Conservation (phyloP, 2,113 vertebrate species). For the Mystacornis crossleyi region DNA sequence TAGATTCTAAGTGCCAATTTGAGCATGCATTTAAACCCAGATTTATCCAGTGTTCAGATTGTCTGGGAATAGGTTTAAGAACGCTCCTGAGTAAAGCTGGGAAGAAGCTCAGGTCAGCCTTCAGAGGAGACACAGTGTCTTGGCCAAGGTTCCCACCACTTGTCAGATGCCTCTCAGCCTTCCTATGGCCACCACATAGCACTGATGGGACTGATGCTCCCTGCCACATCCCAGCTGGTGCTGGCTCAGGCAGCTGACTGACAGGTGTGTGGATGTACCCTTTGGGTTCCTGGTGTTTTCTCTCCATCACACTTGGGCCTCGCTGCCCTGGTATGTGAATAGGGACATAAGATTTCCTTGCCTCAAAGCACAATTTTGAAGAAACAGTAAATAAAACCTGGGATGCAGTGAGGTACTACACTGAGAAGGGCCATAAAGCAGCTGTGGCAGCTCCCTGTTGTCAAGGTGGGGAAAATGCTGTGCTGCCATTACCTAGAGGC, state of each 20-base stretch:
- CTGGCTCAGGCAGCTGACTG: neutral
- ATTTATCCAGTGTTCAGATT: neutral
- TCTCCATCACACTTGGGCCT: neutral
- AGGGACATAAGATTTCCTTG: neutral
- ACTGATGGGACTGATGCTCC: neutral
- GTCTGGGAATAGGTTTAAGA: neutral
- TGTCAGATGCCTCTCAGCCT: neutral
- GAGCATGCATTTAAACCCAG: neutral
- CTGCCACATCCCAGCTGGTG: neutral
- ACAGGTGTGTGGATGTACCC: neutral
- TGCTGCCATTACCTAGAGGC: neutral
- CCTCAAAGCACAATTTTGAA: neutral
- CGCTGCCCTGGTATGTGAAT: neutral
- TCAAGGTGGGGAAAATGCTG: neutral
- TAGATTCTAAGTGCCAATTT: neutral
- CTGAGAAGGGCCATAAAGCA: neutral
- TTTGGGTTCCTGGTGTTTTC: neutral
- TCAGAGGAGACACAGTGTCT: neutral
- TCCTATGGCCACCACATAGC: fast-evolving
- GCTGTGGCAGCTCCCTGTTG: neutral
- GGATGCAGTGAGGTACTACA: neutral
- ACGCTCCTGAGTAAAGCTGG: neutral
- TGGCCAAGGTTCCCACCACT: neutral
- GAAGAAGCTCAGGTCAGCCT: neutral
- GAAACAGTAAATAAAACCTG: neutral